These are phyloP conservation scores for Nesidiocoris tenuis DNA, from an alignment of 2,888 invertebrate species.

Conservation along the genomic window DNA sequence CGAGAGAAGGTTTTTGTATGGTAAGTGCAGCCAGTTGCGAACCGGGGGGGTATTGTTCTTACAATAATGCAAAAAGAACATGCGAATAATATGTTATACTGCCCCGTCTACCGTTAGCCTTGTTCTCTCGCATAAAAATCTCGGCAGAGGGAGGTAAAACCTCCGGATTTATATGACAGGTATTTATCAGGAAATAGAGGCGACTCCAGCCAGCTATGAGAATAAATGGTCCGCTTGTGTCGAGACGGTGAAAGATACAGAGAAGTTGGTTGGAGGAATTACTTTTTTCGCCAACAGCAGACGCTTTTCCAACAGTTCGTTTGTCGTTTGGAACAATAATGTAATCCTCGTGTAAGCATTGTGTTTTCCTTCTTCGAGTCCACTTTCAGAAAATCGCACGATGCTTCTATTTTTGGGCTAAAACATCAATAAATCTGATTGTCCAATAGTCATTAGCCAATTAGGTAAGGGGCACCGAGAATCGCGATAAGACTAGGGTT, in stretches of 20 bases:
- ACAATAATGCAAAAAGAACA: constrained; percentile 22
- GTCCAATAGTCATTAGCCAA: too few relatives aligned
- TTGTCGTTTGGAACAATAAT: not conserved
- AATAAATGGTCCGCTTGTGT: constrained; percentile 11
- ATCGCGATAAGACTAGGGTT: too few relatives aligned
- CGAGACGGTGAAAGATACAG: not conserved
- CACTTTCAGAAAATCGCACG: too few relatives aligned
- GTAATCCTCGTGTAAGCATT: too few relatives aligned
- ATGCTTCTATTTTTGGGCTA: too few relatives aligned
- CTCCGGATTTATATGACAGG: constrained; percentile 24
- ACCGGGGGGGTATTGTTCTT: constrained; percentile 5
- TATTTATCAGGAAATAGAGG: constrained; percentile 28
- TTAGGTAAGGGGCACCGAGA: too few relatives aligned
- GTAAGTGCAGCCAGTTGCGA: not conserved
- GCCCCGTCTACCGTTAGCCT: not conserved
- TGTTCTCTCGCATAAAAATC: constrained; percentile 12
- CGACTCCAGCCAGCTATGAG: constrained; percentile 1
- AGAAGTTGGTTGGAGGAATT: not conserved
- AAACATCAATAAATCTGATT: too few relatives aligned
- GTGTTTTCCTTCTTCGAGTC: too few relatives aligned
- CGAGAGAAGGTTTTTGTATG: not conserved
- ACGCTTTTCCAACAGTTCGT: not conserved
- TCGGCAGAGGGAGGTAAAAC: not conserved
- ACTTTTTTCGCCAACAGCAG: not conserved
- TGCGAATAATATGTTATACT: constrained; percentile 12